Base-by-base conservation (phyloP, 2,797 vertebrate species). In the Pteropus rufus region DNA sequence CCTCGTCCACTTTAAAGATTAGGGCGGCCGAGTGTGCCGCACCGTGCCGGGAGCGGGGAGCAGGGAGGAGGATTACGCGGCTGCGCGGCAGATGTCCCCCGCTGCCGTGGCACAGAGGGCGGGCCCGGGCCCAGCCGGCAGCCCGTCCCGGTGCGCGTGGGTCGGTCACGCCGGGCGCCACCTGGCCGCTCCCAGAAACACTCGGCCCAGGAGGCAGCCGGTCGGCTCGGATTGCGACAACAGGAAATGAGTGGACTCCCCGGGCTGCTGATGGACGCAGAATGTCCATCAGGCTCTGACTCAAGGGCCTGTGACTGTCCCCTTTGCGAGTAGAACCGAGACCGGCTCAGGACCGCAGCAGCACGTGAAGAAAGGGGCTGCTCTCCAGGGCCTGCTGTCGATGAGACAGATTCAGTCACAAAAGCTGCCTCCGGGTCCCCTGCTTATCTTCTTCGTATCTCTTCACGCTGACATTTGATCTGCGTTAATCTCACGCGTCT, bases 1-100 rank as follows among this genome's bases (percentile, higher is more conserved):
- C 98, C 98, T 98, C 98, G 98, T 98, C 98, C 98, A 98, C 98
- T 99, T 98, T 98, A 98, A 97, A 98, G 99, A 99, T 99, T 99
- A 99, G 98, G 98, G 98, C 93, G 97, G 98, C 98, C 97, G 97
- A 96, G 98, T 94, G 0, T 87, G 98, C 95, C 72, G 97, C 56
- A 95, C 98, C 98, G 98, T 87, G 96, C 93, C 62, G 95, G 79
- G 96, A 83, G 8, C 62, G 95, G 79, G 96, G 84, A 23, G 15
- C 52, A 23, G 54, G 93, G 96, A 98, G 98, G 94, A 97, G 98
- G 98, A 98, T 98, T 98, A 98, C 95, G 54, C 12, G 64, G 64
- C 96, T 87, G 95, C 19, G 39, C 75, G 95, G 98, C 98, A 98
- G 98, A 98, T 99, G 98, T 98, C 97, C 18, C 62, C 82, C 88